These are phyloP conservation scores for Leucozona laternaria DNA, from an alignment of 2,888 invertebrate species.

Conservation along the genomic window DNA sequence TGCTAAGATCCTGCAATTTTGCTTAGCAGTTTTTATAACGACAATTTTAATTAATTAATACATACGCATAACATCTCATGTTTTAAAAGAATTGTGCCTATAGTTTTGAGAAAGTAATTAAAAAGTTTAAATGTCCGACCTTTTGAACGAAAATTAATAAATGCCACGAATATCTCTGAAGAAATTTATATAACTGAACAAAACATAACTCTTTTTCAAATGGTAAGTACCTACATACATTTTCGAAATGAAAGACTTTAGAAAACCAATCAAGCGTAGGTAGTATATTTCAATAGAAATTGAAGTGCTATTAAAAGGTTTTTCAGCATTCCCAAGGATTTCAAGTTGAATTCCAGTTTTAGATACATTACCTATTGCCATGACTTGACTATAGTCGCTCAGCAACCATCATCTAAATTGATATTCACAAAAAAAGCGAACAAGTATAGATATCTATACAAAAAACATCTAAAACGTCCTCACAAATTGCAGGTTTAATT, in stretches of 20 bases:
- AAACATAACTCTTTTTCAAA: too few species aligned
- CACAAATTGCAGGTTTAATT: conserved; percentile 58
- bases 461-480: background rate
- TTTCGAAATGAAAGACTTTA: conserved; percentile 4
- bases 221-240: background rate
- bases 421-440: conserved; percentile 10
- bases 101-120: too few species aligned
- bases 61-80: too few species aligned
- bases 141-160: too few species aligned
- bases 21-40: too few species aligned
- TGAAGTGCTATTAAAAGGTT: conserved; percentile 39
- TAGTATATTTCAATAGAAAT: background rate
- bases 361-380: conserved; percentile 34
- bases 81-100: too few species aligned
- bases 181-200: too few species aligned
- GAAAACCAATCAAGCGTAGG: conserved; percentile 27
- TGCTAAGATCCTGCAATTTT: too few species aligned
- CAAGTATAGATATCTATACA: background rate
- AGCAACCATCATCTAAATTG: conserved; percentile 23
- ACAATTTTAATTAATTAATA: too few species aligned
- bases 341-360: conserved; percentile 33
- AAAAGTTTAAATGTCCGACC: too few species aligned
- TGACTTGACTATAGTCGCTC: background rate
- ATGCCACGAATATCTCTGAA: too few species aligned
- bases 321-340: too few species aligned